Evolutionary conservation across 2,797 vertebrate species (phyloP).

Genomic region (Carcharodon carcharias): DNA sequence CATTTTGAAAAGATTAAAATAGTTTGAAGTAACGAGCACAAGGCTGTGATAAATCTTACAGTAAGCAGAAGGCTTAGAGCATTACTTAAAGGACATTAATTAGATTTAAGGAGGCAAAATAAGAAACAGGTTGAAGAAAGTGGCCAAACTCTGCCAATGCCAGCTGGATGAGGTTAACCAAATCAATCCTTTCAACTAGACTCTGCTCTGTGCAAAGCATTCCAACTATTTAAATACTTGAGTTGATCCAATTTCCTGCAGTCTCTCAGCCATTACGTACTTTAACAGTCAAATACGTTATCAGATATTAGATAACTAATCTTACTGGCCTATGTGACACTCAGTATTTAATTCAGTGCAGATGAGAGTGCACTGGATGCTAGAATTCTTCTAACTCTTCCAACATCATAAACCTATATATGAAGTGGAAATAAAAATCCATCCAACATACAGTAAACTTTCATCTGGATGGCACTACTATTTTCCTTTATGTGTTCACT

Average conservation of each 20-base stretch:
- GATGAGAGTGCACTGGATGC: not conserved
- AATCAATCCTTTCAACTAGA: slow-evolving; percentile 24
- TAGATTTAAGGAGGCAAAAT: not conserved
- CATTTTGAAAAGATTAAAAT: not conserved
- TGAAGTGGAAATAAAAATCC: slow-evolving; percentile 17
- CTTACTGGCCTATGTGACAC: not conserved
- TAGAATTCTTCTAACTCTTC: not conserved
- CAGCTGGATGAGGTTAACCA: slow-evolving; percentile 4
- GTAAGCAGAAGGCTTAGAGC: not conserved
- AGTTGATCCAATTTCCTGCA: slow-evolving; percentile 3
- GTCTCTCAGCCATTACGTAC: not conserved
- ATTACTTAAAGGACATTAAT: slow-evolving; percentile 8
- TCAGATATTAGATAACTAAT: slow-evolving; percentile 20
- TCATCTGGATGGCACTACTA: slow-evolving; percentile 14
- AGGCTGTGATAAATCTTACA: not conserved
- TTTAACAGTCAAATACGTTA: not conserved
- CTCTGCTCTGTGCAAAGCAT: not conserved
- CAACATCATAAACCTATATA: not conserved
- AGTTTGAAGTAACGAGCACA: not conserved
- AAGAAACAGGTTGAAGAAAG: slow-evolving; percentile 23
- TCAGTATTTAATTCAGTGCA: not conserved
- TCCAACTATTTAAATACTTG: slow-evolving; percentile 18
- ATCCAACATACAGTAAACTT: not conserved
- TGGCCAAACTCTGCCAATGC: not conserved
- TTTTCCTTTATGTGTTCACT: not conserved